Evolutionary conservation across 2,113 vertebrate species (phyloP).

Genomic region (Cheirogaleus medius): DNA sequence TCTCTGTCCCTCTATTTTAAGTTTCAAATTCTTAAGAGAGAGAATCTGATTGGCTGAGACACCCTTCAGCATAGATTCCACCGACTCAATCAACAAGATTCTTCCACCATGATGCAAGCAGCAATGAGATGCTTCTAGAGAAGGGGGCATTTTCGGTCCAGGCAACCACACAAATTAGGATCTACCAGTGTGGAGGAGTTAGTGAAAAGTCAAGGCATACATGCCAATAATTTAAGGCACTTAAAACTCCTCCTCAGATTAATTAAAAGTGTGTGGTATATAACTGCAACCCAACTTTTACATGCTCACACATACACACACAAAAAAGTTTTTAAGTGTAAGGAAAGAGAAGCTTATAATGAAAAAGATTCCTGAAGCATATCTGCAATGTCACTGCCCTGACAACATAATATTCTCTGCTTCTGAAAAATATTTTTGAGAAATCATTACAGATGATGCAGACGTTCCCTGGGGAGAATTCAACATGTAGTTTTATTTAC

Average conservation of each 20-base stretch:
- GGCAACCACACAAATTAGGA: not conserved
- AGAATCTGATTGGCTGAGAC: not conserved
- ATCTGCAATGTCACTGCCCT: conserved; percentile 39
- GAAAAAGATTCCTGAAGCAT: conserved; percentile 46
- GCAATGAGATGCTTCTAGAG: not conserved
- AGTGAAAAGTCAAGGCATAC: not conserved
- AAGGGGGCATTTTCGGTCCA: not conserved
- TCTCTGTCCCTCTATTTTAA: not conserved
- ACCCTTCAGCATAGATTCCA: not conserved
- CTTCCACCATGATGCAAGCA: not conserved
- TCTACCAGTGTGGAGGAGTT: not conserved
- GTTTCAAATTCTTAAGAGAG: not conserved
- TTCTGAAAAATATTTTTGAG: conserved; percentile 70
- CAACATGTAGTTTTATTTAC: conserved; percentile 73
- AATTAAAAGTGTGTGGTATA: conserved; percentile 46
- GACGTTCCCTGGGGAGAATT: conserved; percentile 65
- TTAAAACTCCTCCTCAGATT: conserved; percentile 17
- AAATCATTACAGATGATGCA: conserved; percentile 61
- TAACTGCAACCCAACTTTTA: not conserved
- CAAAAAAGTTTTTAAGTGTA: not conserved
- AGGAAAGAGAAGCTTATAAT: conserved; percentile 36
- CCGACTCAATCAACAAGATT: not conserved
- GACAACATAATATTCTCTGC: conserved; percentile 62
- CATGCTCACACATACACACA: not conserved
- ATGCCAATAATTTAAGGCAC: not conserved